Evolutionary conservation across 2,113 vertebrate species (phyloP), one percentile per base, ranked within the genome.

Genomic region (Stictonetta naevosa): DNA sequence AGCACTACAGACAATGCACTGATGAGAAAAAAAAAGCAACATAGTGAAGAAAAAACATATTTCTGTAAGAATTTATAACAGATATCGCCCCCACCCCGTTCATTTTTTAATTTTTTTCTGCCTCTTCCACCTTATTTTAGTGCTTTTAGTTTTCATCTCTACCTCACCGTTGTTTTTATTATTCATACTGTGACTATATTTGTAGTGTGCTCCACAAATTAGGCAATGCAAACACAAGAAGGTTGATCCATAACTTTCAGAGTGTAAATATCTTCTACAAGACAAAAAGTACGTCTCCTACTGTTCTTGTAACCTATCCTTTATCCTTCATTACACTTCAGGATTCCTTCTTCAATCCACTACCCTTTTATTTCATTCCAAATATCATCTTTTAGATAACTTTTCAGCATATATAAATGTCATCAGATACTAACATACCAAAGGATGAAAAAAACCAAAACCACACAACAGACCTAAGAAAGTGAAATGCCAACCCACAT

Each of bases 381-480:
- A 76, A 64, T 85, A 87, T 7, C 19, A 86, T 67, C 40, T 68
- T 91, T 71, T 68, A 73, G 66, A 44, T 69, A 48, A 91, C 87
- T 92, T 92, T 73, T 79, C 59, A 59, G 50, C 44, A 77, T 69
- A 59, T 53, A 87, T 53, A 92, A 95, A 92, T 79, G 84, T 79
- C 86, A 92, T 0, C 3, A 87, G 69, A 84, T 29, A 58, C 29
- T 89, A 58, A 79, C 44, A 72, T 94, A 76, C 53, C 48, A 25
- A 86, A 83, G 74, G 38, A 75, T 53, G 55, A 93, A 67, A 33
- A 22, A 48, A 15, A 48, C 46, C 36, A 38, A 38, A 38, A 18
- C 11, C 28, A 89, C 64, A 95, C 82, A 93, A 84, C 29, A 26
- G 58, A 52, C 48, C 23, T 50, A 89, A 73, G 48, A 60, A 90